Base-by-base conservation (phyloP, 2,888 invertebrate species). In the Dicycla oo region DNA sequence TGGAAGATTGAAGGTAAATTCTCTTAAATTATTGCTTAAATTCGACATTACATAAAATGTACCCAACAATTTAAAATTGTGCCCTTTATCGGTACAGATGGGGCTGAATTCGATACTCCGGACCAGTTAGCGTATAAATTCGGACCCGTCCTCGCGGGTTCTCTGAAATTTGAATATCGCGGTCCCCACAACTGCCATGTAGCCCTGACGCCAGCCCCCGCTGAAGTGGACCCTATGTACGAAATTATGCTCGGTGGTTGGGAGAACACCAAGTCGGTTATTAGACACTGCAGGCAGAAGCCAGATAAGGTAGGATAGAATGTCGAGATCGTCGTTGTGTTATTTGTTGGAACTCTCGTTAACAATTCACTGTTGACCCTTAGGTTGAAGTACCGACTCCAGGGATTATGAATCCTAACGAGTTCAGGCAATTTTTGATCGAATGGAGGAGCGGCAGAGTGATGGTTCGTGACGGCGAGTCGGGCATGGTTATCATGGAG, bases 1-100 rank as follows among this genome's bases (percentile, higher is more conserved):
- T 98, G 98, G 98, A 96, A 97, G 81, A 97, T 98, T 86, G 98
- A 98, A 96, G 97, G 98, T 98, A 95, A 88, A 77, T 57, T 18
- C 23, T 66, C 11, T 11, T 54, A 51, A 62, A 68, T 65, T 20
- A 67, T 30, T 10, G 53, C 51, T 66, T 63, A 11, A 34, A 34
- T 47, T 65, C 26, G 20, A 65, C 40, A 70, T 57, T 62, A 72
- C 82, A 81, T 93, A 91, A 95, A 94, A 94, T 95, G 96, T 96
- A 95, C 96, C 96, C 95, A 95, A 94, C 94, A 85, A 82, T 81
- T 85, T 87, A 82, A 90, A 90, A 91, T 90, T 91, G 75, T 84
- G 89, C 81, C 80, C 75, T 83, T 87, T 89, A 88, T 91, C 92
- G 90, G 88, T 91, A 86, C 96, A 96, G 96, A 96, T 95, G 95